These are phyloP conservation scores for Notothenia coriiceps DNA, from an alignment of 2,113 vertebrate genomes.

Conservation along the genomic window DNA sequence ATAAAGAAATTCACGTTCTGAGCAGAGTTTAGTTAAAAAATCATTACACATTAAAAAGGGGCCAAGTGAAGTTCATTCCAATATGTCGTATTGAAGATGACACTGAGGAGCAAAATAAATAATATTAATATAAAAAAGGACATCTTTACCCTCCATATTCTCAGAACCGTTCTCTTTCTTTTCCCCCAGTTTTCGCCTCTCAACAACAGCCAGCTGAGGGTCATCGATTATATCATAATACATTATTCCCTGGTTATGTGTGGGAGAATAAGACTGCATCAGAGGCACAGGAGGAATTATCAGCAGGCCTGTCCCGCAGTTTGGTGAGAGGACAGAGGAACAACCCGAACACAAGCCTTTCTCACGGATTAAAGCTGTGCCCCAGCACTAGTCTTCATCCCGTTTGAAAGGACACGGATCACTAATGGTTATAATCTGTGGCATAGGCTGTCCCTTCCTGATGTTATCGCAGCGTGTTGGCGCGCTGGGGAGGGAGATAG, in stretches of 20 bases:
- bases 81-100: not conserved
- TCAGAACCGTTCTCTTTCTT: not conserved
- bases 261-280: conserved; percentile 36
- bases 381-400: conserved; percentile 66
- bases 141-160: not conserved
- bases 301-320: conserved; percentile 37
- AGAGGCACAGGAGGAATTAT: conserved; percentile 58
- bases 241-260: conserved; percentile 24
- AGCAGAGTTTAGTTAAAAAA: too few relatives aligned
- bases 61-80: not conserved
- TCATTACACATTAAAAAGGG: not conserved
- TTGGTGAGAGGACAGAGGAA: conserved; percentile 36
- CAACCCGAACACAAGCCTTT: conserved; percentile 27
- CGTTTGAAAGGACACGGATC: conserved; percentile 72
- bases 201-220: not conserved
- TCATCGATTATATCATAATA: conserved; percentile 41
- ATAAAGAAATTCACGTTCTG: not conserved
- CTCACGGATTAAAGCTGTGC: conserved; percentile 67
- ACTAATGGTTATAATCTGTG: conserved; percentile 76
- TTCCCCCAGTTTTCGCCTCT: not conserved
- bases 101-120: not conserved
- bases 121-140: not conserved
- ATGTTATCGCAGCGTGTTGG: conserved; percentile 71
- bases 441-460: conserved; percentile 61
- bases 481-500: conserved; percentile 73